Evolutionary conservation across 2,113 vertebrate species (phyloP).

Genomic region (Pelecanoides urinatrix): DNA sequence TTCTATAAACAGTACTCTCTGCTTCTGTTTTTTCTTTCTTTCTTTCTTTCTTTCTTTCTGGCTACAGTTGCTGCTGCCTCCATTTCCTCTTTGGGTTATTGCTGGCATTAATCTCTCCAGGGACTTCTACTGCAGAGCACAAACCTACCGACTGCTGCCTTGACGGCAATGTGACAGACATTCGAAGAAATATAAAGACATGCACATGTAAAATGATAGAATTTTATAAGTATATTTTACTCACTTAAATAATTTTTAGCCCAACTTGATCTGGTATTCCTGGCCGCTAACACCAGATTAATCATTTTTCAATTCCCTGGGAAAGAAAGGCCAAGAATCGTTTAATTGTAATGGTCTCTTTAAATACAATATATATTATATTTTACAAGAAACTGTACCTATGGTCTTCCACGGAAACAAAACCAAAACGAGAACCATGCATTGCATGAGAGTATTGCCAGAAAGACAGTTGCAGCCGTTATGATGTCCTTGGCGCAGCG

Average conservation of each 20-base stretch:
- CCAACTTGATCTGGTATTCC: not conserved
- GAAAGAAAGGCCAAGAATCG: not conserved
- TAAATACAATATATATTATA: not conserved
- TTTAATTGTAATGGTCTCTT: not conserved
- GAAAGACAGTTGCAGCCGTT: not conserved
- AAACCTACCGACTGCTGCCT: not conserved
- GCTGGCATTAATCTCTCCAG: conserved; percentile 26
- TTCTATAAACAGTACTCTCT: not conserved
- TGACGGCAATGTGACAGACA: not conserved
- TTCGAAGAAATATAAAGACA: not conserved
- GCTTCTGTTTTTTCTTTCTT: not conserved
- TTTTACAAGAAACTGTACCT: not conserved
- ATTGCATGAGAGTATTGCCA: not conserved
- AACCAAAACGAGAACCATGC: not conserved
- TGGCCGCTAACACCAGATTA: not conserved
- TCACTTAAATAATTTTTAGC: not conserved
- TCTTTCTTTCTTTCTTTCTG: not conserved
- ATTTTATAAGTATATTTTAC: not conserved
- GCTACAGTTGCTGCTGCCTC: not conserved
- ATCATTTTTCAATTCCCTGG: not conserved
- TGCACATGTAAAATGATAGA: not conserved
- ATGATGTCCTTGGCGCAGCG: not conserved
- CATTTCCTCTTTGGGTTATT: conserved; percentile 51
- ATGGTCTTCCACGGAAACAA: not conserved
- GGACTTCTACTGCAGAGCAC: not conserved